phyloP scores from a whole-genome alignment of 2,888 invertebrate genomes.

The Volucella zonaria region DNA sequence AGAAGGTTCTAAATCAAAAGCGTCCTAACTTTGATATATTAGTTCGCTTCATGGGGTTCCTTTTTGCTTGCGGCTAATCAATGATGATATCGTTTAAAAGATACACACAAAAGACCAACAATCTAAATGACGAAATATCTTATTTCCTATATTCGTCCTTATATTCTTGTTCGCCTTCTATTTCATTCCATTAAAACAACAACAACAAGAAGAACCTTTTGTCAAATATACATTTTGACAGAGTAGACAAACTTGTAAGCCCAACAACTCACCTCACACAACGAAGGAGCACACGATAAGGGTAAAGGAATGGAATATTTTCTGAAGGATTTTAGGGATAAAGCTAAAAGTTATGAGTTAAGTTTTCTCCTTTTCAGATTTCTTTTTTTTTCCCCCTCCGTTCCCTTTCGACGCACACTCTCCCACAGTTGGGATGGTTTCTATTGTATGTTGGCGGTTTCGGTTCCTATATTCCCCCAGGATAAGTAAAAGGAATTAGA shows the following conservation, averaged over 20 bases:
- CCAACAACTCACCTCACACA: slow-evolving; percentile 40
- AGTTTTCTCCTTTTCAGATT: slow-evolving; percentile 46
- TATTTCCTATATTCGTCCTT: slow-evolving; percentile 9
- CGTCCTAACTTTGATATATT: too few species aligned
- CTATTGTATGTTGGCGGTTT: slow-evolving; percentile 4
- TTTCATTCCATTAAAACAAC: background rate
- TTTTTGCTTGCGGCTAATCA: too few species aligned
- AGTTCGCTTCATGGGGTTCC: too few species aligned
- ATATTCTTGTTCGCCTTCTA: background rate
- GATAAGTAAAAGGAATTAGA: slow-evolving; percentile 66
- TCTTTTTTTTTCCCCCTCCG: background rate
- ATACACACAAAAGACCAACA: slow-evolving; percentile 26
- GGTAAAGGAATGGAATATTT: background rate
- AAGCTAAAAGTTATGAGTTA: slow-evolving; percentile 66
- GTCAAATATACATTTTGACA: slow-evolving; percentile 34
- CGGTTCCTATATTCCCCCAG: slow-evolving; percentile 37
- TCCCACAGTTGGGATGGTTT: slow-evolving; percentile 7
- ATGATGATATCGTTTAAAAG: too few species aligned
- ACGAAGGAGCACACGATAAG: background rate
- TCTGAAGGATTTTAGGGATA: slow-evolving; percentile 54
- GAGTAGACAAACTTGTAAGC: slow-evolving; percentile 49
- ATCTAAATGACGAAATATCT: slow-evolving; percentile 50
- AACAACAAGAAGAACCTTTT: slow-evolving; percentile 5
- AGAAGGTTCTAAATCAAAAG: too few species aligned
- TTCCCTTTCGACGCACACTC: background rate